Conservation (phyloP, 1,140 invertebrate species). For the Cotesia chilonis region DNA sequence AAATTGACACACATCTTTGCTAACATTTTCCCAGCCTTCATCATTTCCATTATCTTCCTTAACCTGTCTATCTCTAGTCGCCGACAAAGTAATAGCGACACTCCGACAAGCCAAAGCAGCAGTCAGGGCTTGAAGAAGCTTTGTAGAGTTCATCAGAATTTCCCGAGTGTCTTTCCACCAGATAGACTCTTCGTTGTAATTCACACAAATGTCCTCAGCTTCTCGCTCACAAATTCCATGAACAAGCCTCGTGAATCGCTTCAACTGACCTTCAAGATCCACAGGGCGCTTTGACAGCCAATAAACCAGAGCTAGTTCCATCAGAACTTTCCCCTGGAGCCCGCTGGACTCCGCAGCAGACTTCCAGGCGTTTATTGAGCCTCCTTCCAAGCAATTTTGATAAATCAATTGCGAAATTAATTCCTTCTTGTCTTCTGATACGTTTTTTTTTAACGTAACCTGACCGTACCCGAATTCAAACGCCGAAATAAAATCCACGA, state of each 20-base stretch:
- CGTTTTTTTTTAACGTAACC: conserved; percentile 52
- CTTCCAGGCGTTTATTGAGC: conserved; percentile 62
- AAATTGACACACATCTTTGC: conserved; percentile 86
- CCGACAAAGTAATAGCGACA: conserved; percentile 70
- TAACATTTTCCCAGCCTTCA: conserved; percentile 79
- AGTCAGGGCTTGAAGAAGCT: conserved; percentile 77
- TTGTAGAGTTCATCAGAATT: conserved; percentile 73
- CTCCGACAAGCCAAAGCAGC: conserved; percentile 80
- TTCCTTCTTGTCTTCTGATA: conserved; percentile 52
- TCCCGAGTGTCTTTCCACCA: conserved; percentile 82
- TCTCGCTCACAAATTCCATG: conserved; percentile 58
- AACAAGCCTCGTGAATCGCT: conserved; percentile 63
- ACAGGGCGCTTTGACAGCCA: conserved; percentile 68
- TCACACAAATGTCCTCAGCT: conserved; percentile 60
- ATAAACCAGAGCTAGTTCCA: conserved; percentile 73
- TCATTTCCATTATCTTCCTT: background rate
- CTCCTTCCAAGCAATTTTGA: conserved; percentile 67
- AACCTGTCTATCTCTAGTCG: conserved; percentile 52
- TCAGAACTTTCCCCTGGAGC: conserved; percentile 69
- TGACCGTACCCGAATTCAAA: conserved; percentile 67
- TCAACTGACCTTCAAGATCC: conserved; percentile 61
- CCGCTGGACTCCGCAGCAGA: conserved; percentile 66
- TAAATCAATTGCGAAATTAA: conserved; percentile 70
- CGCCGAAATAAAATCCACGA: conserved; percentile 66
- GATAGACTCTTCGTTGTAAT: conserved; percentile 73